These are phyloP conservation scores for Casuarius casuarius DNA, from an alignment of 2,113 vertebrate species.

Conservation along the genomic window DNA sequence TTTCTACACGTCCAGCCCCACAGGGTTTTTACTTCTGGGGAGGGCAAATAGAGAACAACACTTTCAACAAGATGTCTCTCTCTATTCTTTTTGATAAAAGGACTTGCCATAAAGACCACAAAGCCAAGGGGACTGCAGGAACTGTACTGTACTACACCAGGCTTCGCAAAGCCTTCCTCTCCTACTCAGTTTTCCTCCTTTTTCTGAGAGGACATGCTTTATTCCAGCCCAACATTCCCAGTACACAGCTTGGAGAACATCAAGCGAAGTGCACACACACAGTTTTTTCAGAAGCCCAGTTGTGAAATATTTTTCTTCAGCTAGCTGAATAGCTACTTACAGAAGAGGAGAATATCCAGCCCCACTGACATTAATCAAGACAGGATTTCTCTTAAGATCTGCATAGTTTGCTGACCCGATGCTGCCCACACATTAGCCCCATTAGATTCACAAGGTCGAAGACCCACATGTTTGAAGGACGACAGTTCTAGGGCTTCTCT, in stretches of 20 bases:
- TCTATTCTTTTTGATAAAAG: not conserved
- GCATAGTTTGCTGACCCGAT: not conserved
- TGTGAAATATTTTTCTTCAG: not conserved
- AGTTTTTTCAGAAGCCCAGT: not conserved
- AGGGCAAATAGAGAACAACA: not conserved
- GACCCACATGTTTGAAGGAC: constrained; percentile 8
- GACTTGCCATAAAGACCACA: not conserved
- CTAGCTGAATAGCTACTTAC: not conserved
- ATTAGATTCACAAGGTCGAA: not conserved
- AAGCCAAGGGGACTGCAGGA: not conserved
- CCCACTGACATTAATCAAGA: not conserved
- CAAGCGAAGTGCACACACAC: not conserved
- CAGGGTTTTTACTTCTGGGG: not conserved
- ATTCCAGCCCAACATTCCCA: not conserved
- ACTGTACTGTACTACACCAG: not conserved
- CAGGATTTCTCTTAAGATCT: not conserved
- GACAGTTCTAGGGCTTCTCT: not conserved
- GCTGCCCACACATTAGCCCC: not conserved
- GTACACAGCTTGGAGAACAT: not conserved
- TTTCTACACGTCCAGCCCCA: not conserved
- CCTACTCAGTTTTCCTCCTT: not conserved
- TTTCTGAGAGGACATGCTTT: not conserved
- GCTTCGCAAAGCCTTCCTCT: not conserved
- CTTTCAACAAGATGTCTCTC: not conserved
- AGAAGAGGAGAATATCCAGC: not conserved